phyloP scores from a whole-genome alignment of 2,888 invertebrate genomes.

The Platypus cylindrus region DNA sequence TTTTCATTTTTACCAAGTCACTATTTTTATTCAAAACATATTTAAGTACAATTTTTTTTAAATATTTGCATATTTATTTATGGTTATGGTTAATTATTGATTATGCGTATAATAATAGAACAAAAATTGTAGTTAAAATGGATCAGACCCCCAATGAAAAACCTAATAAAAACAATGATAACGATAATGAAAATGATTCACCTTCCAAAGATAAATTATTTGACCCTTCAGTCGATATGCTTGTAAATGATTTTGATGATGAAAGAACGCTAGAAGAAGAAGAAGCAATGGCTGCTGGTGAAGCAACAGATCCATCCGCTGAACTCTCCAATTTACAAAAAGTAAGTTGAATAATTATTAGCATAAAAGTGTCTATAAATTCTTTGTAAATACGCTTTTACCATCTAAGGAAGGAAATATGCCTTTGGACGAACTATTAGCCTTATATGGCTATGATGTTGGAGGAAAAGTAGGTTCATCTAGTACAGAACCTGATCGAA shows the following conservation, averaged over 20 bases:
- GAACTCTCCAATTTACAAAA: conserved; percentile 81
- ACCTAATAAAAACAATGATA: background rate
- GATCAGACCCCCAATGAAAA: conserved; percentile 5
- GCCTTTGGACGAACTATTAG: conserved; percentile 86
- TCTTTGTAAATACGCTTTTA: conserved; percentile 2
- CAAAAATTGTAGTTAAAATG: too few relatives aligned
- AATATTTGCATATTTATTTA: too few relatives aligned
- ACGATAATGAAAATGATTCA: conserved; percentile 17
- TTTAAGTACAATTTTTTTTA: too few relatives aligned
- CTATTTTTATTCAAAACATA: too few relatives aligned
- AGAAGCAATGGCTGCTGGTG: conserved; percentile 84
- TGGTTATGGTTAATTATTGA: too few relatives aligned
- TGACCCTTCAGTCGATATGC: conserved; percentile 91
- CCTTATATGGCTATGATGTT: conserved; percentile 63
- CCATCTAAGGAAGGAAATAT: conserved; percentile 73
- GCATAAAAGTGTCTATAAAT: background rate
- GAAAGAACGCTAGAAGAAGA: conserved; percentile 94
- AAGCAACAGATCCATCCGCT: conserved; percentile 70
- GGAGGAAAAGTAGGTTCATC: conserved; percentile 32
- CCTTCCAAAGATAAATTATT: conserved; percentile 50
- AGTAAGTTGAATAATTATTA: conserved; percentile 31
- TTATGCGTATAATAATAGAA: too few relatives aligned
- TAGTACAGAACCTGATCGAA: conserved; percentile 36
- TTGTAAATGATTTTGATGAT: conserved; percentile 96
- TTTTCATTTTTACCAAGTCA: too few relatives aligned